Evolutionary conservation across 2,888 invertebrate species (phyloP), one percentile per base, ranked within the genome.

Genomic region (Euproctis similis): DNA sequence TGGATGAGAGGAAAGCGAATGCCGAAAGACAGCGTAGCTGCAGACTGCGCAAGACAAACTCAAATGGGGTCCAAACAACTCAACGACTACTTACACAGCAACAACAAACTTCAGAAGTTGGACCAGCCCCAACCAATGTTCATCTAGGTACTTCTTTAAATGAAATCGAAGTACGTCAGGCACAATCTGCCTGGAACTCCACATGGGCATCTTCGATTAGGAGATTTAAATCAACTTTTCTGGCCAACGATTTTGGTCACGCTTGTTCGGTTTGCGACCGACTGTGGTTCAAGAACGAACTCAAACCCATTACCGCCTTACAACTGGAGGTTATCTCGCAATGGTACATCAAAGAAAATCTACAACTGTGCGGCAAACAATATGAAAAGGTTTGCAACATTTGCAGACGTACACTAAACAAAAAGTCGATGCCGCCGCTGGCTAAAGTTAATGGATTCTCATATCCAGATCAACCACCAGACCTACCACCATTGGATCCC

Each of bases 271-370:
- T n/a, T n/a, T 66, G 63, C 34, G 67, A 66, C 44, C 30, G 64
- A 54, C 27, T 68, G 12, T 67, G 64, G 62, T 67, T 54, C 25
- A 57, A 39, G 30, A 59, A 63, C 4, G 65, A 67, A 42, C 50
- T 65, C 2, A 62, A 64, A 56, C 5, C 17, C 49, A 55, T 54
- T 51, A 56, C 53, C 55, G 53, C 49, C 0, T 36, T 38, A 50
- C 53, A 60, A 13, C 46, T 59, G 23, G 0, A 56, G 47, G 53
- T 60, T 0, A 56, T 58, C 0, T 55, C 53, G 44, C 45, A 58
- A 17, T 46, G 42, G 42, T 43, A 30, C 28, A 20, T 41, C 19
- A 46, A 51, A 22, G 45, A 48, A 45, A 45, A 48, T 45, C 7
- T 45, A 18, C 42, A 27, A 36, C 40, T 44, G 17, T 13, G 43